Base-by-base conservation (phyloP, 2,888 invertebrate genomes). In the Dicyrtoma fusca region DNA sequence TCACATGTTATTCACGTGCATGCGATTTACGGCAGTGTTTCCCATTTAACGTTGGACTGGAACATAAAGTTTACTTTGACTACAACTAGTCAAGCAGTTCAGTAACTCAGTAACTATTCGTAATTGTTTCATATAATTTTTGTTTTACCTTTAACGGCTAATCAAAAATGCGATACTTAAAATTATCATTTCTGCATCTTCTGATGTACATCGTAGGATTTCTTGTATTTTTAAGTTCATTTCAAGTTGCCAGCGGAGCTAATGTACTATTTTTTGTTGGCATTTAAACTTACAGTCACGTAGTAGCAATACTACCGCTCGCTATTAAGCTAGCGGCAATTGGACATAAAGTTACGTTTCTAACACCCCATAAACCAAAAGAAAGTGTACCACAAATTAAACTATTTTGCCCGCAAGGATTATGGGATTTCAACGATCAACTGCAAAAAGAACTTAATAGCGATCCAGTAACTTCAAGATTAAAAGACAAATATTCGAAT, bases 311-410 rank as follows among this genome's bases (percentile, higher is more conserved):
- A 4, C 61, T 34, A 19, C 61, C 61, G 17, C 19, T 61, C 8
- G 61, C 61, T 5, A 61, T 42, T 1, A 44, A 34, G 1, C 19
- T 61, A 10, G 3, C 61, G 3, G 61, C 26, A 11, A 44, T 13
- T 10, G 61, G 61, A 14, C 61, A 61, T 17, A 17, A 61, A 14
- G 61, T 61, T 11, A 61, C 61, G 11, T 34, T 61, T 17, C 17
- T 61, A 19, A 34, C 61, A 4, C 61, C 61, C 11, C 14, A 34
- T 19, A 61, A 61, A 11, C 42, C 61, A 1, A 42, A 61, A 44
- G 61, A 34, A n/a, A 13, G 13, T 1, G 14, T 34, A 34, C 34
- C 61, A 19, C 26, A 61, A n/a, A 61, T 61, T 5, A 42, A 34
- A 19, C 42, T 34, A 14, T 61, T 42, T 42, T 34, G 61, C n/a